These are phyloP conservation scores for Caenorhabditis japonica DNA, from an alignment of 2,888 invertebrate species.

Conservation along the genomic window DNA sequence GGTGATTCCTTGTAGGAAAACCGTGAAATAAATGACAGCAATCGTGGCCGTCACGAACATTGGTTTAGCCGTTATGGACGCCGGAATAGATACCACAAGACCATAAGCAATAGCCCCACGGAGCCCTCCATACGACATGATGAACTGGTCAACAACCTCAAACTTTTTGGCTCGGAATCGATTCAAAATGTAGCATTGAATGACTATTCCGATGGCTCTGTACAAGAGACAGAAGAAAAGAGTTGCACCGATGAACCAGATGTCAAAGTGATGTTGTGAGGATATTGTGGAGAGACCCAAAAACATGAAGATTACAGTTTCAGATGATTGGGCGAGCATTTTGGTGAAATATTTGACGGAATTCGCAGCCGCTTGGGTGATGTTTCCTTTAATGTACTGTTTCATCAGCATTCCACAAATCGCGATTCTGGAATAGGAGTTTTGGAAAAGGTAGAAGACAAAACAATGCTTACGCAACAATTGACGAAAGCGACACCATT, in stretches of 20 bases:
- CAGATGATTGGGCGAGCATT: slow-evolving; percentile 96
- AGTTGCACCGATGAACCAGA: slow-evolving; percentile 90
- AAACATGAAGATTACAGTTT: slow-evolving; percentile 87
- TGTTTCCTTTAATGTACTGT: slow-evolving; percentile 97
- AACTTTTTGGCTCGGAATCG: slow-evolving; percentile 83
- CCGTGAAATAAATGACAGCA: slow-evolving; percentile 97
- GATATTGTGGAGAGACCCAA: slow-evolving; percentile 94
- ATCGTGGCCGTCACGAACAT: slow-evolving; percentile 97
- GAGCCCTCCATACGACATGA: slow-evolving; percentile 96
- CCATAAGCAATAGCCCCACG: slow-evolving; percentile 98
- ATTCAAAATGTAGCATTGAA: slow-evolving; percentile 91
- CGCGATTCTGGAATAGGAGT: slow-evolving; percentile 84
- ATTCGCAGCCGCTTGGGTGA: slow-evolving; percentile 96
- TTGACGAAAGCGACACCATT: slow-evolving; percentile 97
- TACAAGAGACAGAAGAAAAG: slow-evolving; percentile 92
- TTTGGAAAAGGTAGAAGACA: not conserved
- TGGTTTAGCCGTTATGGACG: slow-evolving; percentile 85
- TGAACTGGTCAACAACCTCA: slow-evolving; percentile 81
- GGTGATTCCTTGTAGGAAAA: slow-evolving; percentile 97
- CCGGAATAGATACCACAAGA: slow-evolving; percentile 86
- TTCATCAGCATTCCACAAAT: slow-evolving; percentile 99
- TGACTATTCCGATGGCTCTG: slow-evolving; percentile 92
- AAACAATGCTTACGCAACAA: slow-evolving; percentile 88
- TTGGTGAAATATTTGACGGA: slow-evolving; percentile 99
- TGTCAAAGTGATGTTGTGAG: slow-evolving; percentile 92